A percentile compares a stretch with the other conserved stretches of the same genome.
Conservation (phyloP, 2,888 invertebrate species). For the Gortyna flavago region DNA sequence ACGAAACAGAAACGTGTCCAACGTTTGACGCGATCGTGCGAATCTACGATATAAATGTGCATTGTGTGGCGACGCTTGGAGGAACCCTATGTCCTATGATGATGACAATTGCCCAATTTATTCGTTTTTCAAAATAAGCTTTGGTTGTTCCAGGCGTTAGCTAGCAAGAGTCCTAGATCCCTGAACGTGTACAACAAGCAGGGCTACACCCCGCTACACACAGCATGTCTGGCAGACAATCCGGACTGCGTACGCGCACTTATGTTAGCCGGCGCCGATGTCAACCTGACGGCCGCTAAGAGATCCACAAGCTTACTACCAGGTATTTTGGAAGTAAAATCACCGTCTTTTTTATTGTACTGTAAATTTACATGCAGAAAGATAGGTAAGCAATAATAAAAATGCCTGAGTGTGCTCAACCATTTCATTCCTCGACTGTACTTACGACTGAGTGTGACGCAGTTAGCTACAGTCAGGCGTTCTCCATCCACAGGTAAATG, state of each 20-base stretch:
- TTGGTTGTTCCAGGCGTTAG: conserved; percentile 81
- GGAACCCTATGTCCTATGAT: not conserved
- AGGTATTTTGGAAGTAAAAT: conserved; percentile 67
- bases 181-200: conserved; percentile 94
- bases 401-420: not conserved
- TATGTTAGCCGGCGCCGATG: conserved; percentile 95
- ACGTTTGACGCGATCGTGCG: no score
- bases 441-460: no score
- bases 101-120: not conserved
- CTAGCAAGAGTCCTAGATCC: conserved; percentile 73
- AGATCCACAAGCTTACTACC: conserved; percentile 78
- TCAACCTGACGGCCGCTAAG: conserved; percentile 92
- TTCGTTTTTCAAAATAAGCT: not conserved
- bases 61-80: no score
- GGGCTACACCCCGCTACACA: conserved; percentile 96
- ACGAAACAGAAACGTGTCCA: no score
- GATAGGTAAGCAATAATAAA: not conserved
- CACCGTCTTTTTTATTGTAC: not conserved
- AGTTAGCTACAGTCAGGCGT: not conserved
- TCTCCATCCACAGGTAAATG: conserved; percentile 24
- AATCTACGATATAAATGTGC: no score
- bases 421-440: conserved; percentile 9
- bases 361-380: not conserved
- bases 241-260: conserved; percentile 97
- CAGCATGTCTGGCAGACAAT: conserved; percentile 95